These are phyloP conservation scores for Saccostrea cuccullata DNA, from an alignment of 1,140 invertebrate species.

Conservation along the genomic window DNA sequence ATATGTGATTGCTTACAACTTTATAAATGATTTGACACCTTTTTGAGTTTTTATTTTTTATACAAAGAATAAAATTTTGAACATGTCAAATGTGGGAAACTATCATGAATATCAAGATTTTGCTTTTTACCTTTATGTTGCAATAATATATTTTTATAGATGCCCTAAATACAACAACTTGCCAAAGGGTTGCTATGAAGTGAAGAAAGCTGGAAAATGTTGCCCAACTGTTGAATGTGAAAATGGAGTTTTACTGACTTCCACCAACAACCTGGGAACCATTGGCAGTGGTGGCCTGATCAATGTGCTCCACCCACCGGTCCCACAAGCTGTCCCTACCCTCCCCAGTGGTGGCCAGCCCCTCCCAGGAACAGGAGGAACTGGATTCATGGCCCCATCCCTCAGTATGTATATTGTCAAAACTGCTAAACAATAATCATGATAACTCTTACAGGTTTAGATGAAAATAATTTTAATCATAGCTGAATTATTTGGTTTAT, in stretches of 20 bases:
- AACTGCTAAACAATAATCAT: neutral
- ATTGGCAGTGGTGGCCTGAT: conserved; percentile 62
- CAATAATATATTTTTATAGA: conserved; percentile 43
- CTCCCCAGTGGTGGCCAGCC: conserved; percentile 55
- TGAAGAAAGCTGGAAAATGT: conserved; percentile 68
- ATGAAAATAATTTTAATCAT: too few species aligned
- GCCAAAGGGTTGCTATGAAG: conserved; percentile 61
- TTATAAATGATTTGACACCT: neutral
- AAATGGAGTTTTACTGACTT: conserved; percentile 65
- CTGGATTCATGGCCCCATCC: conserved; percentile 54
- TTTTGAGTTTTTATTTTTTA: neutral
- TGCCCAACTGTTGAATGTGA: conserved; percentile 67
- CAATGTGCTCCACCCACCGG: conserved; percentile 46
- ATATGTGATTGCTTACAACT: neutral
- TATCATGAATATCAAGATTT: too few species aligned
- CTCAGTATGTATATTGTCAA: conserved; percentile 52
- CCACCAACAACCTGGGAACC: conserved; percentile 60
- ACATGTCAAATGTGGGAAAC: too few species aligned
- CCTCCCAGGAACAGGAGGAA: conserved; percentile 56
- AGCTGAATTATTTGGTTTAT: too few species aligned
- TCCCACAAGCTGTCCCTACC: conserved; percentile 58
- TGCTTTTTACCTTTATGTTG: too few species aligned
- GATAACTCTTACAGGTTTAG: neutral
- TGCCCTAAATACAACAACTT: conserved; percentile 66
- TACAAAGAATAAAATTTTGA: too few species aligned